Evolutionary conservation across 53 echinoderm and acorn worm species (phyloP), one percentile per base, ranked within the genome.

Genomic region (Glandiceps talaboti): DNA sequence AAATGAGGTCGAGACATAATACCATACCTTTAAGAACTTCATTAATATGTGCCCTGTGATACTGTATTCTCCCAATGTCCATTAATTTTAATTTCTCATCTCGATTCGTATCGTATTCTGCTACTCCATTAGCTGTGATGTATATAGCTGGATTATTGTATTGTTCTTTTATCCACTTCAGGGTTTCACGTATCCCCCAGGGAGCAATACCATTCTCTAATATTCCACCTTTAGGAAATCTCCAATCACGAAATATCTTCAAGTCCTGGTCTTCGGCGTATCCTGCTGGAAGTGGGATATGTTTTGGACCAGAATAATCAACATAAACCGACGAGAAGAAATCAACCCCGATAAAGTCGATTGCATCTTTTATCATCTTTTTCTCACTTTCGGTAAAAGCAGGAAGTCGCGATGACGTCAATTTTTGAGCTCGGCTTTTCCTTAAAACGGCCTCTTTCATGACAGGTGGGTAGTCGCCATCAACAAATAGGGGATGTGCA

Each of bases 21-120:
- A 28, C 26, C 28, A 12, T 78, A 78, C 79, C 79, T 78, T 78
- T 78, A 6, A 78, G 32, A 78, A 78, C 32, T 32, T 78, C 79
- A 27, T 78, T 78, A 0, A 32, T 78, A n/a, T 78, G 31, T 14
- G 79, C 79, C n/a, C 32, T 30, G 14, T 31, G 31, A 26, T 78
- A 78, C 1, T 78, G 25, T 0, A 78, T 32, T 78, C 79, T 31
- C 30, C 32, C 79, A 25, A 1, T 20, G 20, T 45, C 64, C 64
- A 45, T 45, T 20, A 45, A 20, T 45, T 45, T 45, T 20, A 45
- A 45, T 45, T 6, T 45, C 6, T 12, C 64, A 26, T 78, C 79
- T 0, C 31, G 31, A 32, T 31, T 32, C 26, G 1, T 32, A 1
- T 26, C 32, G 32, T 14, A 78, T 1, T 31, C 32, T 31, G 1